These are phyloP conservation scores for Meloidogyne chitwoodi DNA, from an alignment of 1,140 invertebrate genomes.

Conservation along the genomic window DNA sequence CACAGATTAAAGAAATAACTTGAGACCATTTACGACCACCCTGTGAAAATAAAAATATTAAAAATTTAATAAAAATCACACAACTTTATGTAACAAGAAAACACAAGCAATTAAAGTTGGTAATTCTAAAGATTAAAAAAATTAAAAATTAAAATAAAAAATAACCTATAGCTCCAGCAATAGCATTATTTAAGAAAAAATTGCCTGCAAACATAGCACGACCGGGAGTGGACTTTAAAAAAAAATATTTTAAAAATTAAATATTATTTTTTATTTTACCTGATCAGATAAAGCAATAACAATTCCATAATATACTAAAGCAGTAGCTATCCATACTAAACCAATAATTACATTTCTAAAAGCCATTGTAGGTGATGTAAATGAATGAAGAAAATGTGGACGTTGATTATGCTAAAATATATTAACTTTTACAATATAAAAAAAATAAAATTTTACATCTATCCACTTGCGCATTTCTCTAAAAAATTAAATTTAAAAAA, in stretches of 20 bases:
- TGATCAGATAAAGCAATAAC: slow-evolving; percentile 59
- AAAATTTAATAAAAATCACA: slow-evolving; percentile 5
- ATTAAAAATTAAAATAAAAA: too few relatives aligned
- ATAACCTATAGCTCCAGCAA: slow-evolving; percentile 57
- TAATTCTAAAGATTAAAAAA: too few relatives aligned
- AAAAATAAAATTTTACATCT: not conserved
- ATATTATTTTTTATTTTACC: not conserved
- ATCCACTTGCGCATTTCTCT: not conserved
- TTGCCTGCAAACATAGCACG: slow-evolving; percentile 55
- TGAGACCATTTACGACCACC: slow-evolving; percentile 41
- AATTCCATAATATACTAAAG: slow-evolving; percentile 55
- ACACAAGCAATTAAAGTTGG: slow-evolving; percentile 56
- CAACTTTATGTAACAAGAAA: slow-evolving; percentile 49
- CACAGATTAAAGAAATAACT: slow-evolving; percentile 52
- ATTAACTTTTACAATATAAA: slow-evolving; percentile 19
- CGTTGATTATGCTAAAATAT: slow-evolving; percentile 49
- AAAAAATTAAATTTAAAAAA: not conserved
- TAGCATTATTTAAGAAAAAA: slow-evolving; percentile 59
- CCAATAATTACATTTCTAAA: slow-evolving; percentile 49
- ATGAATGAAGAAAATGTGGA: slow-evolving; percentile 53
- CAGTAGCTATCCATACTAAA: slow-evolving; percentile 57
- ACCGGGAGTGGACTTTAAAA: slow-evolving; percentile 47
- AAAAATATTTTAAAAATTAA: not conserved
- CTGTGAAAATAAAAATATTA: not conserved
- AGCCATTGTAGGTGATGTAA: slow-evolving; percentile 43